Base-by-base conservation (phyloP, 2,113 vertebrate genomes). In the Bubo bubo region DNA sequence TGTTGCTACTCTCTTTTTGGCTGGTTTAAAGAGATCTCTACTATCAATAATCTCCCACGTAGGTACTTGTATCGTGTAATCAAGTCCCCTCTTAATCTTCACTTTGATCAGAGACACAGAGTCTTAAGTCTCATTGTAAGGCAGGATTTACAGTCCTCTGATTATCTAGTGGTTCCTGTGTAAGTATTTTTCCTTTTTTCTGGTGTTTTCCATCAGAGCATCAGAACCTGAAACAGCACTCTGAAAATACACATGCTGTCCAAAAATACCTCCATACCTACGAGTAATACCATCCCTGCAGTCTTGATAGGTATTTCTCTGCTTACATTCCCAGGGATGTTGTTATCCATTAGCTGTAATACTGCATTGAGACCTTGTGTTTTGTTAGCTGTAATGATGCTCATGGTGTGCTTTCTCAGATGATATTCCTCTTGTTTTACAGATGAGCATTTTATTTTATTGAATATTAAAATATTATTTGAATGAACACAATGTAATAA, bases 61-160 rank as follows among this genome's bases (percentile, higher is more conserved):
- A 96, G 90, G 35, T 95, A 63, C 43, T 75, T 88, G 30, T 52
- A 30, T 30, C 49, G 35, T 85, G 76, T 87, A 91, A 95, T 95
- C 60, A 95, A 73, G 52, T 73, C 28, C 27, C 5, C 34, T 72
- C 20, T 93, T 91, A 94, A 91, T 84, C 88, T 91, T 87, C 6
- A 1, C 52, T 91, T 96, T 92, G 72, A 90, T 94, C 80, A 68
- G 58, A 75, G 92, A 41, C 62, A 49, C 43, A 84, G 50, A 68
- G 75, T 81, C 80, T 79, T 45, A 84, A 58, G 8, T 75, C n/a
- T 62, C 49, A 34, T 75, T 23, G 26, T 67, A 79, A 91, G 60
- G 45, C 56, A 91, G 80, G 53, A 90, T 91, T 94, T 95, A 39
- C 24, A 21, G 35, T 43, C n/a, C 24, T 84, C 68, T 89, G 67